Base-by-base conservation (phyloP, 1,140 invertebrate species). In the Ceratitis capitata region DNA sequence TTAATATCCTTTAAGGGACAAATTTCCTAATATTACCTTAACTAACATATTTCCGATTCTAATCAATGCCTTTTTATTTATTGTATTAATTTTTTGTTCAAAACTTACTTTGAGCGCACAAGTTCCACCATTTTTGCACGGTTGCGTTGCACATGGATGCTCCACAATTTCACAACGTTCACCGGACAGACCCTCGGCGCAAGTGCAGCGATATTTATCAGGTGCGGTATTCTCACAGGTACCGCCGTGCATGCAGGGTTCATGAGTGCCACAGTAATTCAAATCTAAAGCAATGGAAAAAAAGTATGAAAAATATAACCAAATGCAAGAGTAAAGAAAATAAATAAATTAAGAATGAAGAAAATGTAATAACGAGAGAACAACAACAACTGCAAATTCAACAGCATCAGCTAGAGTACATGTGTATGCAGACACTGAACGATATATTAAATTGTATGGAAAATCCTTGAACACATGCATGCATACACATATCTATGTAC, bases 231-330 rank as follows among this genome's bases (percentile, higher is more conserved):
- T 99, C 92, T 97, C 96, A 93, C 98, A 99, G 39, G 97, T 98
- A 56, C 97, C 98, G 83, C 97, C 97, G 93, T 99, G 98, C 88
- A 95, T 95, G 92, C 98, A 99, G 1, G 98, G 98, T 91, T 97
- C 96, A 93, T 99, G 97, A 82, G 98, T 98, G 61, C 98, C 98
- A 92, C 98, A 99, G 93, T 98, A 99, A 93, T 99, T 99, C 87
- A 99, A 94, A 94, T 99, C 98, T 95, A 92, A 82, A 82, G 82
- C 82, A 84, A 85, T 64, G 45, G 78, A 86, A 85, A 82, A 85
- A 53, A 19, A 84, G 92, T 92, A 19, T 83, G 87, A 89, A 86
- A 83, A 61, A 82, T 58, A 2, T 7, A 64, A 82, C 61, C 9
- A 83, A 45, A 23, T 42, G 49, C 51, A 83, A 69, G n/a, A 56